Evolutionary conservation across 2,797 vertebrate species (phyloP), one percentile per base, ranked within the genome.

Genomic region (Schizopygopsis malacanthus): DNA sequence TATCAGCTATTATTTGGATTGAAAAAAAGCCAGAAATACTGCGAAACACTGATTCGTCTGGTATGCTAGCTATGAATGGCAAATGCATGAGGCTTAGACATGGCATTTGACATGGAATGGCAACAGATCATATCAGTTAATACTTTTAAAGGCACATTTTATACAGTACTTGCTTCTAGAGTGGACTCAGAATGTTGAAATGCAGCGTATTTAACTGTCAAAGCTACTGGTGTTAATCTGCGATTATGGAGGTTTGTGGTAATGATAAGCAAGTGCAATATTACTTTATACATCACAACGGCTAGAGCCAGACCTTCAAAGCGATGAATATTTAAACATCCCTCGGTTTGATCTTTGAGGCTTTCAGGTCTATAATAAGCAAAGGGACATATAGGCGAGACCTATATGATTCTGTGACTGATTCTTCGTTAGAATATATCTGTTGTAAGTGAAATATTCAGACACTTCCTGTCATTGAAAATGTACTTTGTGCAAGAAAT

Each of bases 131-230:
- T 88, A 92, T 89, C 91, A 88, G 90, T 89, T 80, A 87, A 91
- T 89, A 92, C 90, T 91, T 93, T 90, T 91, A 90, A 95, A 95
- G 94, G 94, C 94, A 94, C 94, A 92, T 95, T 93, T 87, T 93
- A 90, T 92, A 94, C 91, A 94, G 91, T 91, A 92, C 90, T 88
- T 87, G 65, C 88, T 86, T 89, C 87, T 88, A 87, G 72, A 90
- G 47, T 83, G 90, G 88, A 91, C 78, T 89, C 52, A 33, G 52
- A 77, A 90, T 90, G 86, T 85, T 63, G 59, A 63, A 63, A 63
- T 63, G 59, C n/a, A 47, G 87, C 65, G 79, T 83, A 90, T 90
- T 84, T 89, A 63, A 63, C 25, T 63, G 59, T 89, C 56, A 88
- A 90, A 77, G 88, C 61, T 84, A 80, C 79, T 67, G 84, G 69